Evolutionary conservation across 1,140 invertebrate genomes (phyloP), one percentile per base, ranked within the genome.

Genomic region (Papilio glaucus): DNA sequence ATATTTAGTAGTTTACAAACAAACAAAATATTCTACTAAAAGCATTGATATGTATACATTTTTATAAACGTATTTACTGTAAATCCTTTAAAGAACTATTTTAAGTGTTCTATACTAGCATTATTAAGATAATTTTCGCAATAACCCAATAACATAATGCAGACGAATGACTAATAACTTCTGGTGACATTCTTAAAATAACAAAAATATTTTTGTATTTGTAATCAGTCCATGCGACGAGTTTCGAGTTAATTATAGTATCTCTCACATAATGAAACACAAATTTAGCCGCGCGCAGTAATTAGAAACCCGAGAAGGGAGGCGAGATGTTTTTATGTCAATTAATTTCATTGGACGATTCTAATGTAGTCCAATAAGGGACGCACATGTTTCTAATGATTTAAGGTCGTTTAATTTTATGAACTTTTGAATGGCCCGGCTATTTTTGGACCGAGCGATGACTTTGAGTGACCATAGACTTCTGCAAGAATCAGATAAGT

Each of bases 291-390:
- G 41, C 67, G 41, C 42, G 13, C 12, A 15, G 67, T 49, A 69
- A 69, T 75, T 77, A 74, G 71, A 72, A 65, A 74, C 61, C 13
- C 41, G 73, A 73, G 75, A 53, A 71, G 53, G 71, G 42, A 65
- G 67, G 15, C 42, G 60, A 70, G 38, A 21, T 74, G 78, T 77
- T 73, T 76, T 81, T 81, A 70, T 69, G 74, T 82, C 84, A 87
- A 87, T 86, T 87, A 85, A 85, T 85, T 82, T 86, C 74, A 84
- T 86, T 86, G 85, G 74, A 21, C 74, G 74, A 29, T 38, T 68
- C 79, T 82, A 82, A 83, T 81, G 78, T 76, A 73, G 68, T 72
- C 75, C 76, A 82, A 80, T 83, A 85, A 84, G 73, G 63, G 67
- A 67, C 74, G 18, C 77, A 79, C 87, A 87, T 79, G 80, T 87